These are phyloP conservation scores for Pitangus sulphuratus DNA, from an alignment of 2,797 vertebrate genomes.

Conservation along the genomic window DNA sequence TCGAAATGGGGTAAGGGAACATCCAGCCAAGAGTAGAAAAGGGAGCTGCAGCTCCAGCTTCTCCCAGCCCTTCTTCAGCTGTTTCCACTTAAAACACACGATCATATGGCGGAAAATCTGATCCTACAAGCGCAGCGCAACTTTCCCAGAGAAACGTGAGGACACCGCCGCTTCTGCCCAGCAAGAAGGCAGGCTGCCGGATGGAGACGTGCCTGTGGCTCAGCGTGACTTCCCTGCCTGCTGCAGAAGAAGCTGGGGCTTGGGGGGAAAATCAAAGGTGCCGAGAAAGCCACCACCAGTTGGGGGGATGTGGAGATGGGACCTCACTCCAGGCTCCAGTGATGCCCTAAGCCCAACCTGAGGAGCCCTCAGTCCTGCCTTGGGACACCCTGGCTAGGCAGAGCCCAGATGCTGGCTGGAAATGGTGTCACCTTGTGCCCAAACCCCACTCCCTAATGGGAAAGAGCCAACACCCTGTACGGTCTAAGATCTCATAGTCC, in stretches of 20 bases:
- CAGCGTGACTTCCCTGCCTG: not conserved
- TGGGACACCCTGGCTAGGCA: not conserved
- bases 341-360: not conserved
- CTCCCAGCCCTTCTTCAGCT: slow-evolving; percentile 63
- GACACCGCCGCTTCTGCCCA: not conserved
- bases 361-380: not conserved
- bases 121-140: not conserved
- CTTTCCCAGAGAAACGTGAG: slow-evolving; percentile 59
- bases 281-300: not conserved
- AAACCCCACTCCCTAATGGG: not conserved
- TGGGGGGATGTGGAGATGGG: accelerated
- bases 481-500: not conserved
- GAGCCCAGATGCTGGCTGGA: accelerated
- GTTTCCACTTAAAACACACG: slow-evolving; percentile 67
- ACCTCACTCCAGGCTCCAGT: accelerated
- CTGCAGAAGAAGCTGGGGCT: not conserved
- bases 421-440: not conserved
- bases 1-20: not conserved
- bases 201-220: not conserved
- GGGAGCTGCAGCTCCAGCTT: not conserved
- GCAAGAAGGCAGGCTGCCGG: not conserved
- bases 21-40: slow-evolving; percentile 13
- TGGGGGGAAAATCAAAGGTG: not conserved
- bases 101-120: slow-evolving; percentile 58
- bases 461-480: not conserved